phyloP scores from a whole-genome alignment of 1,140 invertebrate species.

The Cardiocondyla obscurior region DNA sequence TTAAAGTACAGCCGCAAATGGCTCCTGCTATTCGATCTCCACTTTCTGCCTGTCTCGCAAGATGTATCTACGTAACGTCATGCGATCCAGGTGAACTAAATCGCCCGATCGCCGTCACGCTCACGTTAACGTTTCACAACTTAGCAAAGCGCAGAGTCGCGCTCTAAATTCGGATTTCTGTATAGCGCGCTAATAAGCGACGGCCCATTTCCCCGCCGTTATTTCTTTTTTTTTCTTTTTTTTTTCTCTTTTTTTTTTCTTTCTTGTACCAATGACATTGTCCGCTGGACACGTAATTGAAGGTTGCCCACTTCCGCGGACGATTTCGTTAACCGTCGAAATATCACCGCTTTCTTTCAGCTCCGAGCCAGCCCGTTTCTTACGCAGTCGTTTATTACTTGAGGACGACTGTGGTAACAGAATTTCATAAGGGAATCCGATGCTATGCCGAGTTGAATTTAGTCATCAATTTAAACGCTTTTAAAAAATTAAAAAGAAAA shows the following conservation, averaged over 20 bases:
- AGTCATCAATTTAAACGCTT: background rate
- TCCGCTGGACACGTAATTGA: constrained; percentile 16
- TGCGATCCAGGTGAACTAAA: background rate
- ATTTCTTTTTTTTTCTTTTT: background rate
- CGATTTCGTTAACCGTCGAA: constrained; percentile 50
- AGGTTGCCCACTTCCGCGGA: constrained; percentile 38
- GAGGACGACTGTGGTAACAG: constrained; percentile 29
- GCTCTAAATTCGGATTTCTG: constrained; percentile 24
- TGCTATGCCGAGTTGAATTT: constrained; percentile 25
- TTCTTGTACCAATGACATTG: constrained; percentile 42
- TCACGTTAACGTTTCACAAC: background rate
- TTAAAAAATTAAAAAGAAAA: background rate
- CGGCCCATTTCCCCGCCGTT: background rate
- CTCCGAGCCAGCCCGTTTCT: constrained; percentile 37
- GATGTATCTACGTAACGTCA: background rate
- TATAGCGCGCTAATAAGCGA: background rate
- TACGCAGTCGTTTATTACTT: constrained; percentile 58
- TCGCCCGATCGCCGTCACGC: background rate
- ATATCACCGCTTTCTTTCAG: constrained; percentile 52
- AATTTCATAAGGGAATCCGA: constrained; percentile 48
- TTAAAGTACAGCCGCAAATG: background rate
- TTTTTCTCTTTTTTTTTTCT: background rate
- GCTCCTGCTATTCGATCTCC: background rate
- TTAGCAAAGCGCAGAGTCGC: background rate
- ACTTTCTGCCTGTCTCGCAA: background rate